phyloP scores from a whole-genome alignment of 2,113 vertebrate genomes.

The Percina caprodes region DNA sequence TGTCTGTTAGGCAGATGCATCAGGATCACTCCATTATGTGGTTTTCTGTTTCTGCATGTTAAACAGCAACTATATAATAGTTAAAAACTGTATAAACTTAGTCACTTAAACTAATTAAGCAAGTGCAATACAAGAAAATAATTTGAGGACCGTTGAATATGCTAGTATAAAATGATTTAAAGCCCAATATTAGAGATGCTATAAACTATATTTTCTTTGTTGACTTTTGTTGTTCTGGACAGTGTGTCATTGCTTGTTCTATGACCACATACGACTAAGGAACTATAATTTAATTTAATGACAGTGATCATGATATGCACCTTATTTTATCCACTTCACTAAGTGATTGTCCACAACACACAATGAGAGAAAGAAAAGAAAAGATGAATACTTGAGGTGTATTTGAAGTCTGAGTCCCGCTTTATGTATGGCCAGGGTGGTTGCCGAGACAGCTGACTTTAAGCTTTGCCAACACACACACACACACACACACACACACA shows the following conservation, averaged over 20 bases:
- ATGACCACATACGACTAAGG: no score
- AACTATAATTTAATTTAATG: not conserved
- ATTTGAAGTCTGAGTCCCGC: constrained; percentile 50
- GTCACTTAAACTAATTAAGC: not conserved
- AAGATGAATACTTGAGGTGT: constrained; percentile 12
- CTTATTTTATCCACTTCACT: not conserved
- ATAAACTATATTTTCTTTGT: not conserved
- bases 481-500: not conserved
- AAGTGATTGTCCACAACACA: not conserved
- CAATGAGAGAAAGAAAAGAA: constrained; percentile 3
- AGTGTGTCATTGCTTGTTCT: no score
- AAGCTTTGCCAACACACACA: constrained; percentile 46
- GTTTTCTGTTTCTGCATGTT: constrained; percentile 4
- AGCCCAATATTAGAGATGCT: not conserved
- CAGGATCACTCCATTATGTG: not conserved
- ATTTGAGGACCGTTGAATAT: not conserved
- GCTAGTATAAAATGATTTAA: not conserved
- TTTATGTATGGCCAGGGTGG: constrained; percentile 21
- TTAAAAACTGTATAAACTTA: not conserved
- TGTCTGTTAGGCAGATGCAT: not conserved
- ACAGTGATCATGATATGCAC: not conserved
- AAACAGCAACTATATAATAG: constrained; percentile 3
- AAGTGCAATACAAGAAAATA: not conserved
- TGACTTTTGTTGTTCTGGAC: no score
- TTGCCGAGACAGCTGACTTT: constrained; percentile 57